phyloP scores from a whole-genome alignment of 2,888 invertebrate species.

The Drosophila phalerata region DNA sequence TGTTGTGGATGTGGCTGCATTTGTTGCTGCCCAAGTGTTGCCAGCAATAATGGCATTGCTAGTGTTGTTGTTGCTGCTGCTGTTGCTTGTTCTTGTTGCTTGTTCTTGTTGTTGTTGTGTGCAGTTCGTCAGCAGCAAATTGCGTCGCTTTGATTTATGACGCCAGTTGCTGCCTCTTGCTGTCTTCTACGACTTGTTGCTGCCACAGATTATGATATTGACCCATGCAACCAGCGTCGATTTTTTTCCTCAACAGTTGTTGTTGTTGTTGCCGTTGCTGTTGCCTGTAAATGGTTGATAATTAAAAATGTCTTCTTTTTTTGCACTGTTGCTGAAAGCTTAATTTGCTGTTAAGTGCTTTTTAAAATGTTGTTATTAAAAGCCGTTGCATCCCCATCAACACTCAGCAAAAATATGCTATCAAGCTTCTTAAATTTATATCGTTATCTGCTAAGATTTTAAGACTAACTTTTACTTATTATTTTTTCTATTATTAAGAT shows the following conservation, averaged over 20 bases:
- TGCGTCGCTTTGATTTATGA: conserved; percentile 84
- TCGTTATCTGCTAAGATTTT: no score
- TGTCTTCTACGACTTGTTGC: conserved; percentile 70
- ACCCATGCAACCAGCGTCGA: conserved; percentile 79
- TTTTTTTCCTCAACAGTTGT: conserved; percentile 59
- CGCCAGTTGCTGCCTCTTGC: conserved; percentile 63
- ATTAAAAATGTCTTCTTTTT: conserved; percentile 80
- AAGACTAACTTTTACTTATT: no score
- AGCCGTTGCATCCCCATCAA: conserved; percentile 31
- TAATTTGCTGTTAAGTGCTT: conserved; percentile 79
- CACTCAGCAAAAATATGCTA: no score
- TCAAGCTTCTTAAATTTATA: no score
- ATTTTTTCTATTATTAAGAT: no score
- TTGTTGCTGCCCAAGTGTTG: conserved; percentile 70
- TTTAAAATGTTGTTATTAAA: conserved; percentile 76
- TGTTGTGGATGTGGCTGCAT: conserved; percentile 44
- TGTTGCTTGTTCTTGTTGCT: conserved; percentile 16
- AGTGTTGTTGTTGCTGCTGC: conserved; percentile 44
- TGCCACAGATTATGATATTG: conserved; percentile 82
- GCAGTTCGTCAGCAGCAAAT: conserved; percentile 81
- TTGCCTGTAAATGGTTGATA: conserved; percentile 74
- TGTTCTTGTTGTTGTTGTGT: conserved; percentile 54
- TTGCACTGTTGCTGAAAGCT: conserved; percentile 66
- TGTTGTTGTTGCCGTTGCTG: conserved; percentile 41
- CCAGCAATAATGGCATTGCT: conserved; percentile 63